phyloP scores from a whole-genome alignment of 2,888 invertebrate species.

The Chrysotoxum bicinctum region DNA sequence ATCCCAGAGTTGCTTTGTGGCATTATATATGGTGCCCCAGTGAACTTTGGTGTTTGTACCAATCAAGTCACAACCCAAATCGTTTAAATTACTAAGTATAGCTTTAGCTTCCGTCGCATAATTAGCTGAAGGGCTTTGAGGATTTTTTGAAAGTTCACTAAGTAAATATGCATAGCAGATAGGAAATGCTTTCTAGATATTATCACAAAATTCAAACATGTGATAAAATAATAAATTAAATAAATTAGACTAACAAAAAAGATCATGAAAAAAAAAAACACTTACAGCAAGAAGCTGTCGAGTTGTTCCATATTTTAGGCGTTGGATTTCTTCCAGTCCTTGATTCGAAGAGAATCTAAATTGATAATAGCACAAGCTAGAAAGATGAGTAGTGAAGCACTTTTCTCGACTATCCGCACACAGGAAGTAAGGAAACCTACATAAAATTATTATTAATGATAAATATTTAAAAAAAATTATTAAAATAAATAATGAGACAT shows the following conservation, averaged over 20 bases:
- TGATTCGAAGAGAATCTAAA: slow-evolving; percentile 75
- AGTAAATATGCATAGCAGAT: slow-evolving; percentile 74
- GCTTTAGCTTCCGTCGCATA: slow-evolving; percentile 45
- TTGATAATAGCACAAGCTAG: slow-evolving; percentile 74
- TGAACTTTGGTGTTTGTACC: slow-evolving; percentile 36
- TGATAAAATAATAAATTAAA: background rate
- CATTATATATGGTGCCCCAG: slow-evolving; percentile 73
- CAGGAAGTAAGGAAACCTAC: slow-evolving; percentile 78
- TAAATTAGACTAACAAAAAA: background rate
- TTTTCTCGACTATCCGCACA: slow-evolving; percentile 74
- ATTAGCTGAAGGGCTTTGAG: slow-evolving; percentile 53
- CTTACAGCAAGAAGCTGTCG: slow-evolving; percentile 74
- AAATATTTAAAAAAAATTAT: too few relatives aligned
- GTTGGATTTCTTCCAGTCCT: slow-evolving; percentile 74
- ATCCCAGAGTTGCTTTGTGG: slow-evolving; percentile 74
- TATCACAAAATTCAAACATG: background rate
- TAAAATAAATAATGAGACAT: too few relatives aligned
- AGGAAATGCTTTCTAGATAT: slow-evolving; percentile 67
- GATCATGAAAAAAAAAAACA: background rate
- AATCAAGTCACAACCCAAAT: slow-evolving; percentile 42
- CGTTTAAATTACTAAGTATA: slow-evolving; percentile 61
- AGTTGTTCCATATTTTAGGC: slow-evolving; percentile 62
- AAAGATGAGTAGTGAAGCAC: slow-evolving; percentile 73
- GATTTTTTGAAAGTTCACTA: slow-evolving; percentile 65
- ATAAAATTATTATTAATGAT: background rate